These are phyloP conservation scores for Calidris pugnax DNA, from an alignment of 2,113 vertebrate species.

Conservation along the genomic window DNA sequence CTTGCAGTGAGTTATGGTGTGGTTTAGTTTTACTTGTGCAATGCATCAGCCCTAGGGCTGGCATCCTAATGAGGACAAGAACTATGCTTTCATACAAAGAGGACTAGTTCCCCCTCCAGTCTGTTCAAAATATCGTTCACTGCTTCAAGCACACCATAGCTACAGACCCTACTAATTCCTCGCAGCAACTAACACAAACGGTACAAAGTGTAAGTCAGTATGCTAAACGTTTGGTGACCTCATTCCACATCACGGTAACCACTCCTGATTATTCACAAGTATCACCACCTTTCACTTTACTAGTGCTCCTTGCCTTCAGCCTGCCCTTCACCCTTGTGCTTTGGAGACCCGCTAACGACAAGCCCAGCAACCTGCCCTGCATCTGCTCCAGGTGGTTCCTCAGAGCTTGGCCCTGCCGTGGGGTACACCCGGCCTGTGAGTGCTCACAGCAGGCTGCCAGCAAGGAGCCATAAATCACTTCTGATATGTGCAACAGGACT, in stretches of 20 bases:
- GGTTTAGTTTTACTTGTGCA: conserved; percentile 4
- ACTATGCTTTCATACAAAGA: conserved; percentile 48
- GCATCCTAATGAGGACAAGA: conserved; percentile 41
- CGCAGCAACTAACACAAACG: neutral
- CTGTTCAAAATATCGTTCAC: conserved; percentile 61
- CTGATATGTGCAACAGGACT: neutral
- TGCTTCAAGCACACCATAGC: neutral
- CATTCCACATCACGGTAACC: neutral
- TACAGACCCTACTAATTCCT: neutral
- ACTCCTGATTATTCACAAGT: neutral
- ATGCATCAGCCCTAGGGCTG: conserved; percentile 17
- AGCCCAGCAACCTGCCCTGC: neutral
- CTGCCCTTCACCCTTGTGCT: neutral
- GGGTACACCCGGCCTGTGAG: neutral
- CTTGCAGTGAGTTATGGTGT: neutral
- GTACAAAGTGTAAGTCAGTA: accelerated
- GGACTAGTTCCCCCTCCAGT: conserved; percentile 69
- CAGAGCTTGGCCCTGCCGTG: neutral
- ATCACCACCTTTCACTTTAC: neutral
- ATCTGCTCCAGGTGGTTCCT: neutral
- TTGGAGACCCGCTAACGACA: neutral
- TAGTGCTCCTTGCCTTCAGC: neutral
- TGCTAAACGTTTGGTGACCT: neutral
- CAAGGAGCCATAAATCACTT: neutral
- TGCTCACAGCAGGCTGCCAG: neutral